These are phyloP conservation scores for Noctua fimbriata DNA, from an alignment of 2,888 invertebrate species.

Conservation along the genomic window DNA sequence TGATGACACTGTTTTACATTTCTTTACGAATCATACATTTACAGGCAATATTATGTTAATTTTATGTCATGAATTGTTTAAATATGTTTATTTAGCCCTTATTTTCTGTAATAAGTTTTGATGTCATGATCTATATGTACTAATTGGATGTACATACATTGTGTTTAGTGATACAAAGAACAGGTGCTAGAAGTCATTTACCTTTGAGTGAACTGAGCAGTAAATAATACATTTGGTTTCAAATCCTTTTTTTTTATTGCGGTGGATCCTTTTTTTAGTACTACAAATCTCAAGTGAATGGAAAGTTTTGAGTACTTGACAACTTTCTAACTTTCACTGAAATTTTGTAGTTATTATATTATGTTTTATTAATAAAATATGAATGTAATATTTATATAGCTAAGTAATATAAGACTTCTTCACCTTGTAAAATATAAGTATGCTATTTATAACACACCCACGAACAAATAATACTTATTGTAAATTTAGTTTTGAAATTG, in stretches of 20 bases:
- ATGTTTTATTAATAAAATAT: conserved; percentile 10
- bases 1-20: conserved; percentile 60
- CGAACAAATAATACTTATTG: background rate
- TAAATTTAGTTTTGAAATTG: conserved; percentile 15
- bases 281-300: conserved; percentile 65
- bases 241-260: conserved; percentile 81
- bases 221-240: conserved; percentile 82
- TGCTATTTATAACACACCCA: conserved; percentile 26
- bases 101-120: conserved; percentile 63
- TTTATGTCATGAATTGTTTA: conserved; percentile 75
- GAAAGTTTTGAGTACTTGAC: conserved; percentile 75
- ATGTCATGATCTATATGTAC: conserved; percentile 61
- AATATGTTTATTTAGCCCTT: conserved; percentile 50
- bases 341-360: conserved; percentile 59
- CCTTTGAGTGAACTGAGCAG: conserved; percentile 84
- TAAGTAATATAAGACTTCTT: background rate
- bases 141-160: conserved; percentile 62
- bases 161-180: conserved; percentile 81
- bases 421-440: conserved; percentile 5
- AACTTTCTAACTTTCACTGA: conserved; percentile 88
- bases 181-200: conserved; percentile 90
- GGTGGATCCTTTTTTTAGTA: conserved; percentile 59
- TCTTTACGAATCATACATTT: conserved; percentile 58
- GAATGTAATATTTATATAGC: background rate
- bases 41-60: conserved; percentile 59